Conservation (phyloP, 2,888 invertebrate species). For the Dicycla oo region DNA sequence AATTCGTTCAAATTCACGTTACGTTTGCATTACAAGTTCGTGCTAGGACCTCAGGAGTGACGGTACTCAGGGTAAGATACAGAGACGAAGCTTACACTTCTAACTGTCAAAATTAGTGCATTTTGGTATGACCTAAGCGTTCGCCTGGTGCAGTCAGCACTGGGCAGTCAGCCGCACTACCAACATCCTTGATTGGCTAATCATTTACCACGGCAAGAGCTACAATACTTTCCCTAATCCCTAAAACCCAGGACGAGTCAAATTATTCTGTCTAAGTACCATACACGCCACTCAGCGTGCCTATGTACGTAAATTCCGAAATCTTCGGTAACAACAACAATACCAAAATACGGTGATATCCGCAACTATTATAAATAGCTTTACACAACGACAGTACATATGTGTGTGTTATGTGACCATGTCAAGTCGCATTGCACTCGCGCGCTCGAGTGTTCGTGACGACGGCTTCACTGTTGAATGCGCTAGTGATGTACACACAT, state of each 20-base stretch:
- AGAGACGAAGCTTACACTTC: too few relatives aligned
- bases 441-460: conserved; percentile 59
- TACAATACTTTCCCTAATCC: background rate
- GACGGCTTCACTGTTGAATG: conserved; percentile 65
- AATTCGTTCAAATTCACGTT: too few relatives aligned
- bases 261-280: background rate
- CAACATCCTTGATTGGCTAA: too few relatives aligned
- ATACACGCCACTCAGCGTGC: background rate
- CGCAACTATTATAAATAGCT: conserved; percentile 45
- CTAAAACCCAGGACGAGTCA: background rate
- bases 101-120: too few relatives aligned
- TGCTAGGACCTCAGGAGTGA: too few relatives aligned
- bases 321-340: background rate
- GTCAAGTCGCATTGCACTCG: conserved; percentile 69
- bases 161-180: too few relatives aligned
- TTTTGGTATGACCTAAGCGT: too few relatives aligned
- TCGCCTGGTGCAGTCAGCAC: too few relatives aligned
- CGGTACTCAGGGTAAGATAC: too few relatives aligned
- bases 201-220: background rate
- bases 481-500: conserved; percentile 60
- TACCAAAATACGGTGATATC: background rate
- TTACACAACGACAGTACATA: conserved; percentile 51
- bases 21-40: too few relatives aligned
- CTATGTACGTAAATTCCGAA: background rate
- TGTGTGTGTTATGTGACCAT: conserved; percentile 61